Evolutionary conservation across 1,140 invertebrate genomes (phyloP).

Genomic region (Streblospio benedicti): DNA sequence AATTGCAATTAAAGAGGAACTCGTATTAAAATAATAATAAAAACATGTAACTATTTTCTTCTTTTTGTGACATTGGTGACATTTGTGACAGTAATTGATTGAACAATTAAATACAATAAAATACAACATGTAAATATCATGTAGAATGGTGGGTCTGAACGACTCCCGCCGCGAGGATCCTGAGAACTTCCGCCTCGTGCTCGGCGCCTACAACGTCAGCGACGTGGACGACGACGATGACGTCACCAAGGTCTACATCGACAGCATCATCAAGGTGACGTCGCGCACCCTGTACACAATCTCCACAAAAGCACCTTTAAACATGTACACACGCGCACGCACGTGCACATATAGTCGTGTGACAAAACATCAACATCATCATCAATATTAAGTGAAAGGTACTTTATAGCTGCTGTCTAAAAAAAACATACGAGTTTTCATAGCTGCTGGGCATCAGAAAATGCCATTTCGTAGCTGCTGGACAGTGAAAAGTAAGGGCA

Average conservation of each 20-base stretch:
- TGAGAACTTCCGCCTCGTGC: neutral
- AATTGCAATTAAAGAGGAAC: neutral
- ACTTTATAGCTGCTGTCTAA: no score
- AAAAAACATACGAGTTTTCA: no score
- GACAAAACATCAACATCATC: no score
- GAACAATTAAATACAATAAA: neutral
- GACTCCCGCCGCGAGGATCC: constrained; percentile 5
- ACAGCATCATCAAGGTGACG: constrained; percentile 2
- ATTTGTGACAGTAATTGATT: neutral
- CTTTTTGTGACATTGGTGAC: neutral
- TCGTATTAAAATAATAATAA: neutral
- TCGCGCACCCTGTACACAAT: no score
- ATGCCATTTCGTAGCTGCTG: no score
- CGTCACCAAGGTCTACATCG: no score
- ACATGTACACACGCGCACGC: no score
- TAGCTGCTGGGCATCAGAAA: no score
- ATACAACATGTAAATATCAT: neutral
- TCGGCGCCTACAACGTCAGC: neutral
- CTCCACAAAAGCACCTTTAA: no score
- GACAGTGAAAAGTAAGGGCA: no score
- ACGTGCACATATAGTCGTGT: no score
- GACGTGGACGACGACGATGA: neutral
- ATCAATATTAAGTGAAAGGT: no score
- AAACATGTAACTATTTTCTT: neutral
- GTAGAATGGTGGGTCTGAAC: neutral